Conservation (phyloP, 2,113 vertebrate genomes). For the Chlorodrepanis virens region DNA sequence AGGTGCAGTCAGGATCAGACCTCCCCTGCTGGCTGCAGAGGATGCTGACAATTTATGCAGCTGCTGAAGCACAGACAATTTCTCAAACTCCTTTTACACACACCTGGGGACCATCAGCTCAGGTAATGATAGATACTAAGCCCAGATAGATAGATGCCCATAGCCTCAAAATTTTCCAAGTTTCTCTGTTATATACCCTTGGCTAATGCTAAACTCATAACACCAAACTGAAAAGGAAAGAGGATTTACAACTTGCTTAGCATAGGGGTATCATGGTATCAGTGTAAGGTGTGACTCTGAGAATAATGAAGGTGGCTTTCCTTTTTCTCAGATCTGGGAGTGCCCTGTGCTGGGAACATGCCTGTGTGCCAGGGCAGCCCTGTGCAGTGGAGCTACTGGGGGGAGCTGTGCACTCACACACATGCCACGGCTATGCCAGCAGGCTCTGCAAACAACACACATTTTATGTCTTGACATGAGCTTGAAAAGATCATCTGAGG, state of each 20-base stretch:
- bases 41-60: slow-evolving; percentile 10
- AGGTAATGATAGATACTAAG: neutral
- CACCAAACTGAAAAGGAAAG: neutral
- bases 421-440: fast-evolving
- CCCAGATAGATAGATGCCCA: neutral
- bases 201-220: neutral
- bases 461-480: neutral
- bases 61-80: slow-evolving; percentile 17
- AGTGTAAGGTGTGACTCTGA: neutral
- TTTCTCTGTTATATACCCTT: neutral
- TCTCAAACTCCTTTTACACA: slow-evolving; percentile 31
- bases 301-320: neutral
- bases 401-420: neutral
- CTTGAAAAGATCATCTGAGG: slow-evolving; percentile 25
- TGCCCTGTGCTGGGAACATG: neutral
- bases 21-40: neutral
- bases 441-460: neutral
- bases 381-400: neutral
- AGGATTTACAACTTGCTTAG: neutral
- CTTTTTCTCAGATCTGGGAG: neutral
- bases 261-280: fast-evolving
- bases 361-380: neutral
- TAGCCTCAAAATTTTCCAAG: neutral
- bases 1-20: neutral
- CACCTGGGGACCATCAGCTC: neutral